phyloP scores from a whole-genome alignment of 2,888 invertebrate species.

The Agrochola lychnidis region DNA sequence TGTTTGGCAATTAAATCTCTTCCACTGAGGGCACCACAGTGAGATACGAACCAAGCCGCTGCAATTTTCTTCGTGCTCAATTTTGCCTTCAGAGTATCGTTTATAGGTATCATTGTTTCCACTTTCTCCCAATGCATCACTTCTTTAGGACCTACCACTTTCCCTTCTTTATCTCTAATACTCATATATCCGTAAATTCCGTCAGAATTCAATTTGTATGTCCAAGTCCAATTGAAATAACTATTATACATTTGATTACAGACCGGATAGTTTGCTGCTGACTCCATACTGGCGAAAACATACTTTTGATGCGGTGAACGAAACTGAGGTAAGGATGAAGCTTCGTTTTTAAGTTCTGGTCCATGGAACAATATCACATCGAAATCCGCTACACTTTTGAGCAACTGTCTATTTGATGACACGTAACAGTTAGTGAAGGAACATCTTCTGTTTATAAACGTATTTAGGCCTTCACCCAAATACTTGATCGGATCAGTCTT shows the following conservation, averaged over 20 bases:
- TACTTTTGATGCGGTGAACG: conserved; percentile 67
- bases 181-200: conserved; percentile 72
- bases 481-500: conserved; percentile 67
- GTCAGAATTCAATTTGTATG: conserved; percentile 77
- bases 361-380: conserved; percentile 79
- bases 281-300: conserved; percentile 71
- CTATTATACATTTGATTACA: conserved; percentile 68
- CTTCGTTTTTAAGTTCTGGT: conserved; percentile 64
- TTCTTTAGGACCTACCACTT: conserved; percentile 71
- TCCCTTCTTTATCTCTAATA: conserved; percentile 68
- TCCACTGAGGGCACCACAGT: conserved; percentile 71
- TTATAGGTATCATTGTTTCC: conserved; percentile 71
- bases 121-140: conserved; percentile 73
- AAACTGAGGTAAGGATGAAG: conserved; percentile 62
- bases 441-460: conserved; percentile 75
- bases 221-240: conserved; percentile 80
- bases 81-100: conserved; percentile 68
- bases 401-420: conserved; percentile 69
- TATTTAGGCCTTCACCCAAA: conserved; percentile 71
- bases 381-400: conserved; percentile 71
- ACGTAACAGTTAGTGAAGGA: conserved; percentile 78
- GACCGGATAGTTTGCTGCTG: conserved; percentile 72
- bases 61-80: conserved; percentile 73
- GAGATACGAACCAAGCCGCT: conserved; percentile 81
- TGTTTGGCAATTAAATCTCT: conserved; percentile 67